Conservation (phyloP, 1,140 invertebrate species). For the Rhysida immarginata region DNA sequence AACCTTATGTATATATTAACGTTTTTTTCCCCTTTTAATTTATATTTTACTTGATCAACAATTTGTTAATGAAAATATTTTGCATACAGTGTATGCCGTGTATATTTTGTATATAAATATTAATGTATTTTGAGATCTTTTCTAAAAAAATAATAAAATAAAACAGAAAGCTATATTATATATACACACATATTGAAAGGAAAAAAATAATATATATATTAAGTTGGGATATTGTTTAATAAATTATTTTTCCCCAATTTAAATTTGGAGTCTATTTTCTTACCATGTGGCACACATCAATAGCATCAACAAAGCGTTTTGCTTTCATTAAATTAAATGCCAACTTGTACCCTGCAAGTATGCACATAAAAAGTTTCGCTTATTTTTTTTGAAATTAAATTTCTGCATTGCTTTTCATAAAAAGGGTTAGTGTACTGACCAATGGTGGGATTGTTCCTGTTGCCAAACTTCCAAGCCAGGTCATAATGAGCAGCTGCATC, state of each 20-base stretch:
- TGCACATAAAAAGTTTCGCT: constrained; percentile 11
- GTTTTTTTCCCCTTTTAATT: too few species aligned
- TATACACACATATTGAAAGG: neutral
- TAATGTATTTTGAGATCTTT: too few species aligned
- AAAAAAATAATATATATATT: neutral
- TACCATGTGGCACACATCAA: constrained; percentile 64
- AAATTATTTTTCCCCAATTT: too few species aligned
- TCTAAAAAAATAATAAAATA: neutral
- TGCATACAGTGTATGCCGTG: too few species aligned
- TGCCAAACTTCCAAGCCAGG: constrained; percentile 65
- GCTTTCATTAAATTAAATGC: constrained; percentile 83
- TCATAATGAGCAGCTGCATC: constrained; percentile 72
- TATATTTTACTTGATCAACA: too few species aligned
- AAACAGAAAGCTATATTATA: neutral
- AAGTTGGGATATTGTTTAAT: neutral
- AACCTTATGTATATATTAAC: neutral
- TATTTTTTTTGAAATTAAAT: neutral
- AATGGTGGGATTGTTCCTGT: constrained; percentile 60
- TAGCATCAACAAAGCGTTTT: constrained; percentile 71
- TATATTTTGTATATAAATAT: too few species aligned
- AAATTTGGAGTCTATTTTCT: too few species aligned
- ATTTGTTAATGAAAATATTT: too few species aligned
- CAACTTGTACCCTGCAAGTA: constrained; percentile 62
- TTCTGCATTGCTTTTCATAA: neutral
- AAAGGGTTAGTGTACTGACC: constrained; percentile 27